Conservation (phyloP, 2,113 vertebrate genomes). For the Chaetodon auriga region DNA sequence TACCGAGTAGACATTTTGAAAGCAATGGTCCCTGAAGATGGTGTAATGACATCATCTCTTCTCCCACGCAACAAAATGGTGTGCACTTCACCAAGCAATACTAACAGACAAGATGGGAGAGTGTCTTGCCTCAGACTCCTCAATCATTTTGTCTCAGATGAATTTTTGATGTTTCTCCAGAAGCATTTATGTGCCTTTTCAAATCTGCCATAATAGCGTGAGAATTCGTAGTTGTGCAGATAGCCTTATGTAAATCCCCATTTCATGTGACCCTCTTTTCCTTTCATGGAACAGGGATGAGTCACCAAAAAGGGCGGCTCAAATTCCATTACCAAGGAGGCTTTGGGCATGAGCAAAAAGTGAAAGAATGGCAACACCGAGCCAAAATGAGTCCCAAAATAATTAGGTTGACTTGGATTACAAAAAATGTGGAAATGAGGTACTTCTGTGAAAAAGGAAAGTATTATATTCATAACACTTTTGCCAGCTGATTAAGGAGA, state of each 20-base stretch:
- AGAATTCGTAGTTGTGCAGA: conserved; percentile 49
- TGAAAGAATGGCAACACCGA: conserved; percentile 55
- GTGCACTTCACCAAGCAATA: conserved; percentile 14
- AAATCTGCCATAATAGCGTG: conserved; percentile 51
- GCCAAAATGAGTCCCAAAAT: conserved; percentile 51
- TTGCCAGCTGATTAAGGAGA: conserved; percentile 56
- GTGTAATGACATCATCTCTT: conserved; percentile 52
- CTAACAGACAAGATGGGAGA: conserved; percentile 27
- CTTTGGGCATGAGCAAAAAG: conserved; percentile 62
- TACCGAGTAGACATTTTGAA: conserved; percentile 45
- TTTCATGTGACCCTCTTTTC: conserved; percentile 75
- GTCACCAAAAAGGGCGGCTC: conserved; percentile 65
- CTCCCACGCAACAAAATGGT: conserved; percentile 38
- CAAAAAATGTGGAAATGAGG: conserved; percentile 48
- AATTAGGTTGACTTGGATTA: conserved; percentile 63
- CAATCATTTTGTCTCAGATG: conserved; percentile 36
- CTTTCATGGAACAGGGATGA: conserved; percentile 68
- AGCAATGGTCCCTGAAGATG: conserved; percentile 51
- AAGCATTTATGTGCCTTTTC: conserved; percentile 59
- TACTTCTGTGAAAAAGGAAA: conserved; percentile 39
- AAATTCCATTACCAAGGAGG: conserved; percentile 66
- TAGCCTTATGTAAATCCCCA: conserved; percentile 66
- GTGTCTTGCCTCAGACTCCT: conserved; percentile 3
- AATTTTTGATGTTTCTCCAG: conserved; percentile 38
- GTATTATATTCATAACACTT: conserved; percentile 39